Evolutionary conservation across 2,888 invertebrate species (phyloP), one percentile per base, ranked within the genome.

Genomic region (Acanthopleura granulata): DNA sequence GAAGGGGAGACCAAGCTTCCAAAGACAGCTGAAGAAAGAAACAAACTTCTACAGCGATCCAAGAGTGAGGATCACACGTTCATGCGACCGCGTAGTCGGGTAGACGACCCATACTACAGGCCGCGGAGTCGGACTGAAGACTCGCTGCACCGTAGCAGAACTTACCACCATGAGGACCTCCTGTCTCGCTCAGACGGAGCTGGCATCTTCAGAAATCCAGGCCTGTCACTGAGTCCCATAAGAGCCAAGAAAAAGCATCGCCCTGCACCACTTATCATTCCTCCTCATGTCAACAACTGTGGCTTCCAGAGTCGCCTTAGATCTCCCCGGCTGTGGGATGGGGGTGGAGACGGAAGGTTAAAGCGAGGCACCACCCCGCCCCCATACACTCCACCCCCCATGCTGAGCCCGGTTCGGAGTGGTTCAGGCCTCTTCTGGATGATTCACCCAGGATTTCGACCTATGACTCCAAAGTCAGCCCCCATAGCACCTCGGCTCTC

Each of bases 371-470:
- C 87, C 70, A 89, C 91, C 15, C 92, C 92, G 40, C 92, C 93
- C 16, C 93, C 93, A 77, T 99, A 95, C 91, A 98, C 98, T 0
- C 98, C 99, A 18, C 95, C 96, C 49, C 99, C 99, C 0, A 95
- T 99, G 87, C 92, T 99, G 74, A 96, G 97, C 88, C 99, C 99
- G 0, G 95, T 96, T 77, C 93, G 99, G 79, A 94, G 94, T 80
- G 97, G 97, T 0, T 93, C 95, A 0, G 98, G 98, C 0, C 92
- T 98, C 3, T 97, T 94, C 87, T 93, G 93, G 89, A 90, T 89
- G 61, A 86, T 91, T 18, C 84, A 83, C 72, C 78, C 80, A 40
- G 75, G 78, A 49, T 79, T 81, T 40, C 80, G 84, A 72, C 83
- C 84, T 25, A 77, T 82, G 50, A 85, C 88, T 16, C 87, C 90